Percentiles rank a stretch among this genome's conserved stretches.
These are phyloP conservation scores for rabbit (Oryctolagus cuniculus) DNA, from an alignment of 2,113 vertebrate species.

Conservation along the genomic window DNA sequence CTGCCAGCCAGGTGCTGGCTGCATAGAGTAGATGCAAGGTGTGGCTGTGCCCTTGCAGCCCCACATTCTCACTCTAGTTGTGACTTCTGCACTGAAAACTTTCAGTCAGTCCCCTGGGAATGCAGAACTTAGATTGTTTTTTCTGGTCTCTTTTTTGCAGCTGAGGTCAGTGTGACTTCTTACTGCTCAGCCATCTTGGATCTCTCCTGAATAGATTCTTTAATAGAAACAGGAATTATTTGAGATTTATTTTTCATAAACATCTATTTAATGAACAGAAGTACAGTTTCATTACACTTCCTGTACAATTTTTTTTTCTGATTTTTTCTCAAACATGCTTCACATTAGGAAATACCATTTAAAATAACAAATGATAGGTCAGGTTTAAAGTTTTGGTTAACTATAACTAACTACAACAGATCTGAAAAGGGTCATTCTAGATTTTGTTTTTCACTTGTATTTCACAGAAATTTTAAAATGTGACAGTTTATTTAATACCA, in stretches of 20 bases:
- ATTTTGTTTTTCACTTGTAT: background rate
- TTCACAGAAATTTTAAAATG: background rate
- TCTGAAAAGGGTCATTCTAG: background rate
- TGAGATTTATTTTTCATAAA: slow-evolving; percentile 18
- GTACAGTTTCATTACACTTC: background rate
- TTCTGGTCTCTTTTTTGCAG: too few species aligned
- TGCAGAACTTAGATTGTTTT: too few species aligned
- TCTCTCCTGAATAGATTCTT: background rate
- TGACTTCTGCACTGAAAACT: too few species aligned
- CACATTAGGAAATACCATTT: background rate
- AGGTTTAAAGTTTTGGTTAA: slow-evolving; percentile 19
- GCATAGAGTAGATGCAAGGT: too few species aligned
- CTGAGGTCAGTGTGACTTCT: too few species aligned
- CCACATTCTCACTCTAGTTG: too few species aligned
- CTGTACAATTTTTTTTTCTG: slow-evolving; percentile 8
- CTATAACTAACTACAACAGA: background rate
- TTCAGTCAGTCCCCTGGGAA: too few species aligned
- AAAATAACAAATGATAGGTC: slow-evolving; percentile 40
- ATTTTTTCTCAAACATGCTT: slow-evolving; percentile 19
- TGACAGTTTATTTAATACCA: background rate
- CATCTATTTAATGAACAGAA: background rate
- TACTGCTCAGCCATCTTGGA: background rate
- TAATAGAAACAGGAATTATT: slow-evolving; percentile 35
- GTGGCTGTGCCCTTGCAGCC: too few species aligned
- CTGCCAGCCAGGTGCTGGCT: too few species aligned